Evolutionary conservation across 2,797 vertebrate genomes (phyloP).

Genomic region (Synanceia verrucosa): DNA sequence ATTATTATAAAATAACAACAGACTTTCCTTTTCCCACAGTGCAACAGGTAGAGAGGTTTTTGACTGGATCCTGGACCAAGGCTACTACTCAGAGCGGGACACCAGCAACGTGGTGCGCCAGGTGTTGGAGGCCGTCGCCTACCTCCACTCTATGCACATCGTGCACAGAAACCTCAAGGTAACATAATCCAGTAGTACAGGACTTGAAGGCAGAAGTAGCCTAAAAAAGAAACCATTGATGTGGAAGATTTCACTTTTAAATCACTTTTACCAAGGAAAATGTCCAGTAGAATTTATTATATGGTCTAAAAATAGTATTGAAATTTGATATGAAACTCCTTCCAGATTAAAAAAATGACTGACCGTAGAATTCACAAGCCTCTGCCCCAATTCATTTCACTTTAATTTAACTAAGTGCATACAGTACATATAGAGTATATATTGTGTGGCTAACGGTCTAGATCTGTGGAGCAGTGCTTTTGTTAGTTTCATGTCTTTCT

Average conservation of each 20-base stretch:
- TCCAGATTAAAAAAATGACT: no score
- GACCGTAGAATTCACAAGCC: not conserved
- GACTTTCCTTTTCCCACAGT: conserved; percentile 69
- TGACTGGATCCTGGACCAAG: conserved; percentile 99
- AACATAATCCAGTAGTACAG: not conserved
- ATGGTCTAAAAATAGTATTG: no score
- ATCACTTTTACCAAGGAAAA: not conserved
- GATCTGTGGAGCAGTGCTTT: not conserved
- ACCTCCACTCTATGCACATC: conserved; percentile 94
- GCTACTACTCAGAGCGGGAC: conserved; percentile 97
- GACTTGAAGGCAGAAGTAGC: not conserved
- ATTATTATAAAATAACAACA: no score
- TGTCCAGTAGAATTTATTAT: no score
- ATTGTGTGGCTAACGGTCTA: not conserved
- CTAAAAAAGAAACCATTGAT: not conserved
- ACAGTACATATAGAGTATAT: not conserved
- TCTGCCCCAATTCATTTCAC: not conserved
- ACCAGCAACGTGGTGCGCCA: conserved; percentile 98
- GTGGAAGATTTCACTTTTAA: not conserved
- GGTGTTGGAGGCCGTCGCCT: conserved; percentile 96
- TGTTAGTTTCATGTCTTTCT: not conserved
- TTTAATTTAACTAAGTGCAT: not conserved
- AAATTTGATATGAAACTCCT: no score
- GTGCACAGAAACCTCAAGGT: conserved; percentile 99
- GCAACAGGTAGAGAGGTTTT: conserved; percentile 98